Evolutionary conservation across 2,797 vertebrate species (phyloP).

Genomic region (Parauchenoglanis ngamensis): DNA sequence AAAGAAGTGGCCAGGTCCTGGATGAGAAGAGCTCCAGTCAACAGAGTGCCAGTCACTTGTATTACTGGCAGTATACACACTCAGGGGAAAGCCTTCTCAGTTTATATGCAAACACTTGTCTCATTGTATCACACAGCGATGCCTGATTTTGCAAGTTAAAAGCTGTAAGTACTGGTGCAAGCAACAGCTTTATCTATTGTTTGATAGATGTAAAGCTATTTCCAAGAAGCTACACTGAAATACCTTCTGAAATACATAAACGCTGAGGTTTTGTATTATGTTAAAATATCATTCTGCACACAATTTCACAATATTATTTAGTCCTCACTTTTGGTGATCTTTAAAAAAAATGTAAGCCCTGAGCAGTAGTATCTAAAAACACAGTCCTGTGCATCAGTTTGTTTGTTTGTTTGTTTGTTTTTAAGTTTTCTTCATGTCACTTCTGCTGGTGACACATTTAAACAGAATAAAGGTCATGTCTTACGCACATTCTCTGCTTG

Average conservation of each 20-base stretch:
- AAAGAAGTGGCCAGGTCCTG: conserved; percentile 71
- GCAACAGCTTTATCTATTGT: background rate
- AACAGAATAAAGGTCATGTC: conserved; percentile 70
- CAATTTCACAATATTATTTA: background rate
- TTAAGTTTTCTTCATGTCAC: conserved; percentile 68
- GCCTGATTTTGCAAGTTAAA: conserved; percentile 37
- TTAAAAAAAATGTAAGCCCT: background rate
- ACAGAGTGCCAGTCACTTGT: conserved; percentile 63
- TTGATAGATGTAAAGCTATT: too few relatives aligned
- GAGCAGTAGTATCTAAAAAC: conserved; percentile 60
- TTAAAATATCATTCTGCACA: background rate
- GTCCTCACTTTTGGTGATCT: background rate
- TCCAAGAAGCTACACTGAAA: background rate
- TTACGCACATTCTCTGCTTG: conserved; percentile 71
- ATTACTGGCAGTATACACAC: conserved; percentile 47
- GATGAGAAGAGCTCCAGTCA: conserved; percentile 68
- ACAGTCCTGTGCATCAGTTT: conserved; percentile 51
- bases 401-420: conserved; percentile 61
- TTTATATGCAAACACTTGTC: conserved; percentile 46
- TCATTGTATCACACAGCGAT: conserved; percentile 31
- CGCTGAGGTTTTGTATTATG: background rate
- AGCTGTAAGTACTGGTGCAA: background rate
- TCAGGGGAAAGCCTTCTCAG: conserved; percentile 32
- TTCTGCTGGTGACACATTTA: conserved; percentile 66
- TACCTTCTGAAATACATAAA: background rate